Percentiles rank a stretch among this genome's conserved stretches.
phyloP scores from a whole-genome alignment of 64 coral and sea anemone species.

The Pocillopora verrucosa region DNA sequence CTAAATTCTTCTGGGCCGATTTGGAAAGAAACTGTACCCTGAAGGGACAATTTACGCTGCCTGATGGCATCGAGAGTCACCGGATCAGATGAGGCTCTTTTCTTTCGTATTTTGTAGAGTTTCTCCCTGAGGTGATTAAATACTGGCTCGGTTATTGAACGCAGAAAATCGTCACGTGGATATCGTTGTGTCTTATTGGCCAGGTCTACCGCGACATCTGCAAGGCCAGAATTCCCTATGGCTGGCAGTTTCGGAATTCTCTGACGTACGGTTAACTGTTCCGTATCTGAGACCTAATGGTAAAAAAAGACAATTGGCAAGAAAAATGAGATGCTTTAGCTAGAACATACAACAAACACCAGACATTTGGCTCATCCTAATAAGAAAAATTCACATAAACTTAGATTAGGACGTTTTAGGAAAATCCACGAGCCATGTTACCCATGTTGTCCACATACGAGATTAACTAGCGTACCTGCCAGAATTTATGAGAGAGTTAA shows the following conservation, averaged over 20 bases:
- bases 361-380: no score
- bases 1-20: not conserved
- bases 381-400: no score
- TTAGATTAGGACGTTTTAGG: no score
- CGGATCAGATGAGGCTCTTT: slow-evolving; percentile 37
- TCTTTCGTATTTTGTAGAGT: slow-evolving; percentile 33
- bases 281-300: not conserved
- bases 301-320: not conserved
- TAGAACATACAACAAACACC: not conserved
- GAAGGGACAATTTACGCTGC: not conserved
- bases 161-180: not conserved
- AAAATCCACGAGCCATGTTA: no score
- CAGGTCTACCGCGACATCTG: not conserved
- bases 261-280: slow-evolving; percentile 4
- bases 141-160: slow-evolving; percentile 33
- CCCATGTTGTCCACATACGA: no score
- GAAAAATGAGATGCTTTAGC: not conserved
- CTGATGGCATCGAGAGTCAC: slow-evolving; percentile 18
- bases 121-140: slow-evolving; percentile 44
- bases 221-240: not conserved
- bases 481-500: no score
- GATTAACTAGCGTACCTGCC: no score
- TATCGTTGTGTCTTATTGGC: not conserved
- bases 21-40: not conserved
- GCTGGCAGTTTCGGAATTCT: not conserved